Evolutionary conservation across 2,888 invertebrate species (phyloP).

Genomic region (Drosophila neutralis): DNA sequence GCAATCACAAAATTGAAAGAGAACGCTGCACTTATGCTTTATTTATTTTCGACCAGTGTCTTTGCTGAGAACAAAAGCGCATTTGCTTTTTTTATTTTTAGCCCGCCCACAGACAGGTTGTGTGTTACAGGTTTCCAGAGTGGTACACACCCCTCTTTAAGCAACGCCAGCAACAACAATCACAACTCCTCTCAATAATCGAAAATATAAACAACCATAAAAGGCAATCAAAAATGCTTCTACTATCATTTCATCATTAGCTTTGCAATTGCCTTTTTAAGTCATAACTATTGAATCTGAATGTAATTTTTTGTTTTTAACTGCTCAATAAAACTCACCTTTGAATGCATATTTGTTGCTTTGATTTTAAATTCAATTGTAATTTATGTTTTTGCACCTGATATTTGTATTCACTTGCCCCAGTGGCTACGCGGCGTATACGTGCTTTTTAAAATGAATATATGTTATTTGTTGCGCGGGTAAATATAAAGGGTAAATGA

Average conservation of each 20-base stretch:
- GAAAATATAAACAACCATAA: constrained; percentile 6
- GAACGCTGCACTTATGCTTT: constrained; percentile 60
- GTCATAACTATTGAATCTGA: neutral
- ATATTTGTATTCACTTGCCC: constrained; percentile 39
- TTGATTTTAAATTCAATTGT: constrained; percentile 4
- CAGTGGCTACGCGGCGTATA: constrained; percentile 63
- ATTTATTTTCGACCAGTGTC: constrained; percentile 34
- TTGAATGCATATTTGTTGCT: constrained; percentile 45
- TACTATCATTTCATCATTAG: constrained; percentile 24
- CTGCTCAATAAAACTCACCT: constrained; percentile 54
- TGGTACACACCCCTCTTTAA: constrained; percentile 61
- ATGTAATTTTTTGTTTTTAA: neutral
- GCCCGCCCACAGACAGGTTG: constrained; percentile 39
- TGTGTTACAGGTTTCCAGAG: constrained; percentile 46
- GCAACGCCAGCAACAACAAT: constrained; percentile 4
- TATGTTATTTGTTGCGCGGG: constrained; percentile 45
- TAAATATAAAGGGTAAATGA: constrained; percentile 17
- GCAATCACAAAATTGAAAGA: constrained; percentile 32
- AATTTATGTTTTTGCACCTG: neutral
- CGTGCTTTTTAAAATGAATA: constrained; percentile 40
- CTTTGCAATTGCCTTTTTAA: constrained; percentile 8
- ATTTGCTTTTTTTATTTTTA: constrained; percentile 62
- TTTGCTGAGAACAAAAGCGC: constrained; percentile 71
- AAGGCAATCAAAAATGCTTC: constrained; percentile 16
- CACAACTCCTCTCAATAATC: constrained; percentile 12